Conservation (phyloP, 2,888 invertebrate genomes). For the Caenorhabditis zanzibari region DNA sequence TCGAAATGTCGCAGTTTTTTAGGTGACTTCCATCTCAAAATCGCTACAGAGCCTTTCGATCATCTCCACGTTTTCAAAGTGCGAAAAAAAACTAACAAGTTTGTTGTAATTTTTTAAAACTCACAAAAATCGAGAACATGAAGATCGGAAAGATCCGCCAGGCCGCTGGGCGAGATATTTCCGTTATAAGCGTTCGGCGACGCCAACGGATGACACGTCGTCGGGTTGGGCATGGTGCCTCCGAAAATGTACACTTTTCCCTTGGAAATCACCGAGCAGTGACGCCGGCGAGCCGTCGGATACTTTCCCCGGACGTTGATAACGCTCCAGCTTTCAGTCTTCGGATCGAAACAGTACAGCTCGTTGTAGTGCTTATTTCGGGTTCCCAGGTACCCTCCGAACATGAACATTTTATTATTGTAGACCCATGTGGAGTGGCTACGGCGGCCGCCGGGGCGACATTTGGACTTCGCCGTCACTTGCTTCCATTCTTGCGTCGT, state of each 20-base stretch:
- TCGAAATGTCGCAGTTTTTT: too few relatives aligned
- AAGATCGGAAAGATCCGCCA: conserved; percentile 80
- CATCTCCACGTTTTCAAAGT: background rate
- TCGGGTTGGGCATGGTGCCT: conserved; percentile 89
- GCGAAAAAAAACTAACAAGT: too few relatives aligned
- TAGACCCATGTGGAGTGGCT: conserved; percentile 94
- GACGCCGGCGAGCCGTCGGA: conserved; percentile 86
- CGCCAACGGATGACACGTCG: conserved; percentile 7
- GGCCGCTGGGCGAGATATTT: conserved; percentile 32
- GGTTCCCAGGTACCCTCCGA: conserved; percentile 93
- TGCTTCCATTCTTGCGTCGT: conserved; percentile 88
- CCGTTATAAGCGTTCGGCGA: conserved; percentile 5
- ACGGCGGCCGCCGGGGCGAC: conserved; percentile 89
- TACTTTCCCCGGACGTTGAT: conserved; percentile 83
- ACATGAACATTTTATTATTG: conserved; percentile 90
- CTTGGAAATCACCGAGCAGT: conserved; percentile 90
- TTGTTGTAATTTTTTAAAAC: too few relatives aligned
- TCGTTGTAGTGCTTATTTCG: conserved; percentile 91
- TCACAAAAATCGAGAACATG: conserved; percentile 79
- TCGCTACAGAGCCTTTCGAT: too few relatives aligned
- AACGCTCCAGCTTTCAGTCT: conserved; percentile 85
- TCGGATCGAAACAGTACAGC: conserved; percentile 88
- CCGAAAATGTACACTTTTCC: conserved; percentile 91
- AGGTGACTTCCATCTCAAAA: too few relatives aligned
- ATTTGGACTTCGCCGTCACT: conserved; percentile 85